Percentiles rank a stretch among this genome's conserved stretches.
phyloP scores from a whole-genome alignment of 1,140 invertebrate species.

The Drosophila trapezifrons region DNA sequence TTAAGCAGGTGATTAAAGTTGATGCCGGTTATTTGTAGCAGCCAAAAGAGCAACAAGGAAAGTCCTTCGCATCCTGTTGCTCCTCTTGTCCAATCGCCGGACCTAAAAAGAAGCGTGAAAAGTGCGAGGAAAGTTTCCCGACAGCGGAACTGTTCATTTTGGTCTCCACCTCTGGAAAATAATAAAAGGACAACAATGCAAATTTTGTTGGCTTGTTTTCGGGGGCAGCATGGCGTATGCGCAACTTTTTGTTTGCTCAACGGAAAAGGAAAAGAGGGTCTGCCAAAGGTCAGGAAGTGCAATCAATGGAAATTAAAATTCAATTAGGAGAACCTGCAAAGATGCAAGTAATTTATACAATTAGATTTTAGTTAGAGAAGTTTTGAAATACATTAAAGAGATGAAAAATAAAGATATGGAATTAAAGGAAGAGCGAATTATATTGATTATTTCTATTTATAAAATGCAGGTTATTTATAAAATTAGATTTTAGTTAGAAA shows the following conservation, averaged over 20 bases:
- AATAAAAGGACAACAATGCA: slow-evolving; percentile 52
- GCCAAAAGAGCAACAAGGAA: slow-evolving; percentile 63
- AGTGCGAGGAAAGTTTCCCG: slow-evolving; percentile 61
- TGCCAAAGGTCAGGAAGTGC: slow-evolving; percentile 56
- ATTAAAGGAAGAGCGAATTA: neutral
- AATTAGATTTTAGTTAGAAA: neutral
- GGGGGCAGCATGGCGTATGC: slow-evolving; percentile 52
- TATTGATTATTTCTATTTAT: neutral
- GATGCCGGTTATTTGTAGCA: slow-evolving; percentile 80
- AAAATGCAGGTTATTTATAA: neutral
- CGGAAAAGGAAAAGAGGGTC: slow-evolving; percentile 19
- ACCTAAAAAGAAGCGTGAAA: slow-evolving; percentile 51
- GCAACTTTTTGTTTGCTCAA: slow-evolving; percentile 57
- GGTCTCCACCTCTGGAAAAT: neutral
- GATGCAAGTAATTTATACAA: neutral
- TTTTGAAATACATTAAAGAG: too few relatives aligned
- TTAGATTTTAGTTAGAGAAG: neutral
- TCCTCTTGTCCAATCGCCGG: slow-evolving; percentile 1
- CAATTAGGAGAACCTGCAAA: slow-evolving; percentile 56
- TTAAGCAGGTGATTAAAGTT: slow-evolving; percentile 83
- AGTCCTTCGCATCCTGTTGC: slow-evolving; percentile 33
- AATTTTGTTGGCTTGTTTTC: slow-evolving; percentile 44
- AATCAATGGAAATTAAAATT: slow-evolving; percentile 78
- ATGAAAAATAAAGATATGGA: neutral
- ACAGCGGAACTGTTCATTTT: slow-evolving; percentile 46